These are phyloP conservation scores for Coleophora deauratella DNA, from an alignment of 2,888 invertebrate genomes.

Conservation along the genomic window DNA sequence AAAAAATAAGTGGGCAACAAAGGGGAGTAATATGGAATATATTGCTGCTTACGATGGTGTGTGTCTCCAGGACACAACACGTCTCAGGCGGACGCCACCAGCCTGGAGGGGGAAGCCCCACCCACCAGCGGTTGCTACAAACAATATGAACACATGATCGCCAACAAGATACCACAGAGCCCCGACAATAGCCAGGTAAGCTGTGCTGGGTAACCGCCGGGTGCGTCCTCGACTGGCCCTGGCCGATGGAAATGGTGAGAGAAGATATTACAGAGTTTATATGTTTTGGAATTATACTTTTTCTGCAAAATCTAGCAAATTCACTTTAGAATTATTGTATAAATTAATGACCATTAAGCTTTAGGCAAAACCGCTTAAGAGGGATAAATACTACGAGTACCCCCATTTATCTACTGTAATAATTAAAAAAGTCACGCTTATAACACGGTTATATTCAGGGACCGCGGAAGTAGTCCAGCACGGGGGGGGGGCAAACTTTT, in stretches of 20 bases:
- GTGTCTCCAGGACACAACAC: conserved; percentile 89
- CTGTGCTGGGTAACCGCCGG: conserved; percentile 16
- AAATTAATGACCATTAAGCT: too few relatives aligned
- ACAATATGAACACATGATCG: conserved; percentile 81
- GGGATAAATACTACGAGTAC: too few relatives aligned
- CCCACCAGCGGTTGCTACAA: conserved; percentile 85
- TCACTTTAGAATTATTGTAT: too few relatives aligned
- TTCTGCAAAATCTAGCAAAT: too few relatives aligned
- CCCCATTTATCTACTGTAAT: too few relatives aligned
- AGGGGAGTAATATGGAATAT: conserved; percentile 31
- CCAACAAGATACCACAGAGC: conserved; percentile 51
- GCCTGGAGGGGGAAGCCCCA: conserved; percentile 84
- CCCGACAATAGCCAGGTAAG: conserved; percentile 59
- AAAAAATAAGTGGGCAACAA: conserved; percentile 22
- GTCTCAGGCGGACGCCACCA: conserved; percentile 91
- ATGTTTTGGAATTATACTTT: too few relatives aligned
- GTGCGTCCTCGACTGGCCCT: conserved; percentile 31
- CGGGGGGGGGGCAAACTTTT: too few relatives aligned
- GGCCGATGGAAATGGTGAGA: not conserved
- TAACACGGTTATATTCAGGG: too few relatives aligned
- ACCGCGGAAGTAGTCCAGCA: too few relatives aligned
- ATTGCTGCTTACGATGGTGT: conserved; percentile 66
- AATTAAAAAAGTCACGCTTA: too few relatives aligned
- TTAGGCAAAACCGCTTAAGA: too few relatives aligned
- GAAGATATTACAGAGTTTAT: too few relatives aligned